These are phyloP conservation scores for Corvus moneduloides DNA, from an alignment of 2,113 vertebrate genomes.

Conservation along the genomic window DNA sequence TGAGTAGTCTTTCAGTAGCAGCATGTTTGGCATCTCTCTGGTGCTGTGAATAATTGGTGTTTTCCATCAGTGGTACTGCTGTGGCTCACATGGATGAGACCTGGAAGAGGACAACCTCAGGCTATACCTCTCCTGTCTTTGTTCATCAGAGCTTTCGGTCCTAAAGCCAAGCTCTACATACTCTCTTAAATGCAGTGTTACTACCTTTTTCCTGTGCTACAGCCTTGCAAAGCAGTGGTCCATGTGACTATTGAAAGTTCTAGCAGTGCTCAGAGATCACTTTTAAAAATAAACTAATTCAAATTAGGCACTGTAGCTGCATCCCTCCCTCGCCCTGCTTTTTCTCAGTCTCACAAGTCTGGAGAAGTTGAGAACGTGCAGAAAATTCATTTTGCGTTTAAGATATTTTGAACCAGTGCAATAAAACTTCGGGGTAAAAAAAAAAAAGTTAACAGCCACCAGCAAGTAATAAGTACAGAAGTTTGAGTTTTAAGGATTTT, in stretches of 20 bases:
- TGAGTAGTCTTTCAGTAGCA: neutral
- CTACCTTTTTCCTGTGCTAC: neutral
- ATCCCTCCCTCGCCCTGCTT: neutral
- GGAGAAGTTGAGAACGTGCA: neutral
- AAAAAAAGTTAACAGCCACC: neutral
- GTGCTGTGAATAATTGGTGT: neutral
- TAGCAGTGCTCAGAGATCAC: neutral
- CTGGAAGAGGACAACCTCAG: no score
- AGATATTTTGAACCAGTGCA: neutral
- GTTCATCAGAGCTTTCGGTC: neutral
- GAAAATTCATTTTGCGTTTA: neutral
- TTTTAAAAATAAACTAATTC: neutral
- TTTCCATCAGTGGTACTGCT: neutral
- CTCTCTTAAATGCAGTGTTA: neutral
- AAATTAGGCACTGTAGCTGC: neutral
- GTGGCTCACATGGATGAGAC: neutral
- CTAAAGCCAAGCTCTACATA: neutral
- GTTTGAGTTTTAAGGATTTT: neutral
- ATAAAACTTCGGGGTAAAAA: neutral
- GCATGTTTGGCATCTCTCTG: fast-evolving
- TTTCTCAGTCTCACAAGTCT: neutral
- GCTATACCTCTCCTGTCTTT: neutral
- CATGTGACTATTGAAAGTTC: neutral
- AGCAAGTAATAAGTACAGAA: neutral
- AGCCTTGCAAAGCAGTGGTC: neutral